Percentiles rank a stretch among this genome's conserved stretches.
These are phyloP conservation scores for Macroglossus sobrinus DNA, from an alignment of 2,113 vertebrate species.

Conservation along the genomic window DNA sequence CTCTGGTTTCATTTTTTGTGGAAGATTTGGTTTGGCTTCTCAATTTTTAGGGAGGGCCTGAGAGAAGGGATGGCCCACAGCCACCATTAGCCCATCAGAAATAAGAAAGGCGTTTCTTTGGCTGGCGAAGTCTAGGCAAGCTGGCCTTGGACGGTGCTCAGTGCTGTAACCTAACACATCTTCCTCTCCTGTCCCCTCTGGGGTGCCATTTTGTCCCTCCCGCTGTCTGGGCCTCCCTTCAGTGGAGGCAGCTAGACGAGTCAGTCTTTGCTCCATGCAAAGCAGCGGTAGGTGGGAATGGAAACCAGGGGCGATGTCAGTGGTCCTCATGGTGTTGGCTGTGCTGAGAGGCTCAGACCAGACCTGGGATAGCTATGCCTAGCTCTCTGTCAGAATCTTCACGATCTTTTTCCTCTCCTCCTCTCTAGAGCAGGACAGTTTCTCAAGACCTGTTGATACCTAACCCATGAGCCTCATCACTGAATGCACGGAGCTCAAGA, in stretches of 20 bases:
- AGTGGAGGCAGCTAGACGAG: neutral
- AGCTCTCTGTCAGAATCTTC: neutral
- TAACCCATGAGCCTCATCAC: neutral
- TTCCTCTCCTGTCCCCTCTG: too few relatives aligned
- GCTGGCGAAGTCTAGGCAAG: neutral
- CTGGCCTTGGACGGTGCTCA: rapidly evolving
- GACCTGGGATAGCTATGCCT: rapidly evolving
- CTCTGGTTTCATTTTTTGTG: neutral
- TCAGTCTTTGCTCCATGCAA: neutral
- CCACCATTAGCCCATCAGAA: neutral
- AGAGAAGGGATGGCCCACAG: neutral
- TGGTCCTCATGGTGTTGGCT: neutral
- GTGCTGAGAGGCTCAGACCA: neutral
- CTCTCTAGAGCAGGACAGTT: neutral
- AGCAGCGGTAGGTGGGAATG: neutral
- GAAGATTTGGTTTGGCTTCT: neutral
- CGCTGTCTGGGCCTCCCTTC: neutral
- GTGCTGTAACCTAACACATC: rapidly evolving
- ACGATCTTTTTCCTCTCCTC: neutral
- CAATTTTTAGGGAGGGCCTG: neutral
- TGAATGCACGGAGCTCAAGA: rapidly evolving
- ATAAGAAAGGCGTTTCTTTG: neutral
- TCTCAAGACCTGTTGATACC: neutral
- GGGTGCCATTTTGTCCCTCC: neutral
- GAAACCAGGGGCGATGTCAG: neutral